Conservation (phyloP, 2,797 vertebrate genomes). For the Leptatherina wallacei region DNA sequence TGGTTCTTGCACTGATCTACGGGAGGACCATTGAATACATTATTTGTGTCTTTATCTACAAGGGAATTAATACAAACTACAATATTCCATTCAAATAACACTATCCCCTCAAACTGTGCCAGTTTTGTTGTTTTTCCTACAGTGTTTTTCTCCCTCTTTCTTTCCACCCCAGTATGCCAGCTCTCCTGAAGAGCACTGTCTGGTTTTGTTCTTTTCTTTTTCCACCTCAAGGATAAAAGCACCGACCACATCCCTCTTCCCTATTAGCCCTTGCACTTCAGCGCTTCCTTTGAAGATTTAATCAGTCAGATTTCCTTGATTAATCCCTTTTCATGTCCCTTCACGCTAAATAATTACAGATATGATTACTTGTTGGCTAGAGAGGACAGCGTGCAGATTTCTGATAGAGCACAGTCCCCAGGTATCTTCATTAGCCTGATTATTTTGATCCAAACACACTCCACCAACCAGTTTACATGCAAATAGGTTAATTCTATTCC, state of each 20-base stretch:
- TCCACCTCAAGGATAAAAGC: slow-evolving; percentile 55
- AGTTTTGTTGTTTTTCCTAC: slow-evolving; percentile 9
- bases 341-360: slow-evolving; percentile 67
- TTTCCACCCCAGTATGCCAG: slow-evolving; percentile 12
- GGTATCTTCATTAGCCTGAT: slow-evolving; percentile 77
- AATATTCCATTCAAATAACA: not conserved
- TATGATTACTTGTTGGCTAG: slow-evolving; percentile 43
- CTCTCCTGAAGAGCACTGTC: slow-evolving; percentile 25
- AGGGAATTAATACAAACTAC: slow-evolving; percentile 10
- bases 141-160: not conserved
- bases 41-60: slow-evolving; percentile 2
- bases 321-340: slow-evolving; percentile 68
- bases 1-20: not conserved
- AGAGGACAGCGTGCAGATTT: slow-evolving; percentile 57
- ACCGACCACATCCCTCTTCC: slow-evolving; percentile 21
- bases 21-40: slow-evolving; percentile 9
- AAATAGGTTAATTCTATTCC: slow-evolving; percentile 74
- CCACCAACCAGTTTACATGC: slow-evolving; percentile 64
- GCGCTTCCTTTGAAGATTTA: slow-evolving; percentile 70
- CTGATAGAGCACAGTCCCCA: slow-evolving; percentile 63
- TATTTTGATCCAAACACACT: slow-evolving; percentile 71
- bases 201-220: slow-evolving; percentile 37
- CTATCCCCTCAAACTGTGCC: not conserved
- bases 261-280: slow-evolving; percentile 42
- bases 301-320: slow-evolving; percentile 70